Evolutionary conservation across 2,888 invertebrate genomes (phyloP).

Genomic region (Fissipunctia ypsillon): DNA sequence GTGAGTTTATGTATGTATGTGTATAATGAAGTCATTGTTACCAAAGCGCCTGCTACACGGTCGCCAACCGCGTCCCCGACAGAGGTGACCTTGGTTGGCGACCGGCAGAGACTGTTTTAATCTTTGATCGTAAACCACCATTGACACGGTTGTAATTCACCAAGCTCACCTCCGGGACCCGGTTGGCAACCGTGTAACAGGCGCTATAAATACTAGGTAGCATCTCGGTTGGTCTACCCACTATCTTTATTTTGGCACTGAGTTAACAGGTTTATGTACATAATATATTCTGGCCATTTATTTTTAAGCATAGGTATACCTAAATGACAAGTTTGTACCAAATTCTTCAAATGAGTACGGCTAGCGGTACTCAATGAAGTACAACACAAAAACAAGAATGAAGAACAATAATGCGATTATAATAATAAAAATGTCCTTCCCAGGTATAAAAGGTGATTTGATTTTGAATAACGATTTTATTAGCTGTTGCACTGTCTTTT

Average conservation of each 20-base stretch:
- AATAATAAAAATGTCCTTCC: slow-evolving; percentile 1
- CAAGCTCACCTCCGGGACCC: no score
- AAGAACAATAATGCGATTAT: slow-evolving; percentile 15
- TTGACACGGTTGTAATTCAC: no score
- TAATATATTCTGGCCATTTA: not conserved
- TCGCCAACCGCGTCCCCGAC: no score
- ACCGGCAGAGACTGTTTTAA: no score
- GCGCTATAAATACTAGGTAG: not conserved
- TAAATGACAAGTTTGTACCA: not conserved
- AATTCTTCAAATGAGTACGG: not conserved
- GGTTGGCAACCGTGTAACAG: no score
- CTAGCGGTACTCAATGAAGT: not conserved
- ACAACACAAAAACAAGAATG: no score
- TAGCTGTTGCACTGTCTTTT: not conserved
- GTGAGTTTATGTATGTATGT: no score
- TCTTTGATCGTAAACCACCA: no score
- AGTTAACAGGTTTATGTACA: not conserved
- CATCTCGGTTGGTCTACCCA: not conserved
- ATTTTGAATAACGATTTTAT: slow-evolving; percentile 7
- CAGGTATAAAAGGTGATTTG: not conserved
- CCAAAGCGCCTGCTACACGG: no score
- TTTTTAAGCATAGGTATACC: no score
- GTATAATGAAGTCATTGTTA: no score
- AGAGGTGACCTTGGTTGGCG: no score
- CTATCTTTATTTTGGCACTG: not conserved